A percentile compares a stretch with the other conserved stretches of the same genome.
Evolutionary conservation across 2,888 invertebrate species (phyloP).

Genomic region (Cryptosula pallasiana): DNA sequence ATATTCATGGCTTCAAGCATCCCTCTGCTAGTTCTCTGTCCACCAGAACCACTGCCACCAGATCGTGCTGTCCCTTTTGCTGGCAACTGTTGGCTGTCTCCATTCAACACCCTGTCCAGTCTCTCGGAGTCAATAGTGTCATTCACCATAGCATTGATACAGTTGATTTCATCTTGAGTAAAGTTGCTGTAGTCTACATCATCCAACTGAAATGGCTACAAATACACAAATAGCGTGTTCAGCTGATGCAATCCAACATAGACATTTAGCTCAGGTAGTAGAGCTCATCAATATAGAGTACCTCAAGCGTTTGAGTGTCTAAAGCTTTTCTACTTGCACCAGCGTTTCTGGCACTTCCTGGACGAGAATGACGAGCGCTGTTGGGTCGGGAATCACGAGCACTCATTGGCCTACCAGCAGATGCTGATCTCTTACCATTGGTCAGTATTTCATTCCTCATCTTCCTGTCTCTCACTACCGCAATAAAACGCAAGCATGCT

Average conservation of each 20-base stretch:
- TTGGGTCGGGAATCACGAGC: neutral
- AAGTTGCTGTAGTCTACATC: constrained; percentile 6
- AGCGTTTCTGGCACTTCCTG: neutral
- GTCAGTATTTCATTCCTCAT: neutral
- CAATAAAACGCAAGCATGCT: too few species aligned
- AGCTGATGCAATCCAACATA: too few species aligned
- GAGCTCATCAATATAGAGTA: neutral
- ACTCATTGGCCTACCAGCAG: neutral
- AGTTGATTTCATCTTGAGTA: constrained; percentile 22
- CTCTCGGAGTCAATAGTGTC: constrained; percentile 19
- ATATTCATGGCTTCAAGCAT: constrained; percentile 14
- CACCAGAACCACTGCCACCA: neutral
- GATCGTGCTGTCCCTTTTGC: neutral
- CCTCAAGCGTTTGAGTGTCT: neutral
- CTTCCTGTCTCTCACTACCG: constrained; percentile 13
- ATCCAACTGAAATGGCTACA: constrained; percentile 8
- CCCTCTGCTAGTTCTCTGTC: constrained; percentile 16
- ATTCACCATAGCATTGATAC: constrained; percentile 21
- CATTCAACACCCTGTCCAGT: constrained; percentile 10
- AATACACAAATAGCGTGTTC: too few species aligned
- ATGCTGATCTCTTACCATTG: neutral
- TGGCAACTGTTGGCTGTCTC: neutral
- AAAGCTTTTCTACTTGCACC: neutral
- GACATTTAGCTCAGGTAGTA: too few species aligned
- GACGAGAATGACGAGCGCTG: neutral